phyloP scores from a whole-genome alignment of 2,113 vertebrate genomes.

The Thalassoma bifasciatum region DNA sequence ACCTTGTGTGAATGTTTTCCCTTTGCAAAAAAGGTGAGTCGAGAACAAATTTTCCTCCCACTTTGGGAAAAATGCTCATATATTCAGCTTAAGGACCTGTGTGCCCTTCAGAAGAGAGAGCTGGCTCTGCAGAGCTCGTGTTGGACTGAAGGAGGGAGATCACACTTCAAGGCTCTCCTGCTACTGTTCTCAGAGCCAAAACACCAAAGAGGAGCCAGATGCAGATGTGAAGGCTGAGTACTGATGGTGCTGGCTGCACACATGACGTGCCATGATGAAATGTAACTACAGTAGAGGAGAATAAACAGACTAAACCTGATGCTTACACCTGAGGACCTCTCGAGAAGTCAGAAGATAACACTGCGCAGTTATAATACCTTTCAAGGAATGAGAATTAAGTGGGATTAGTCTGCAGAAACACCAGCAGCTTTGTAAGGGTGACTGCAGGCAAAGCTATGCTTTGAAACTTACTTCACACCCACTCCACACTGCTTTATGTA shows the following conservation, averaged over 20 bases:
- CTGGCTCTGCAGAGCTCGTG: slow-evolving; percentile 10
- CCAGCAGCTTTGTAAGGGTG: not conserved
- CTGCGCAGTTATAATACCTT: not conserved
- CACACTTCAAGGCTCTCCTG: slow-evolving; percentile 46
- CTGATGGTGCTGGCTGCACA: slow-evolving; percentile 20
- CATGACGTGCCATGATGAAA: slow-evolving; percentile 43
- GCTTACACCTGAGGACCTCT: not conserved
- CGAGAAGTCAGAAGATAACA: not conserved
- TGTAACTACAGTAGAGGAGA: slow-evolving; percentile 11
- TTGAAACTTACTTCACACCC: too few species aligned
- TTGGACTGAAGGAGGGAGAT: slow-evolving; percentile 35
- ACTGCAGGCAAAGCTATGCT: not conserved
- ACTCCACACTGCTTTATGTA: too few species aligned
- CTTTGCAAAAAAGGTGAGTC: slow-evolving; percentile 19
- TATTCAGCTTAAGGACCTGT: slow-evolving; percentile 13
- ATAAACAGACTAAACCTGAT: slow-evolving; percentile 35
- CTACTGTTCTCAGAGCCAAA: slow-evolving; percentile 45
- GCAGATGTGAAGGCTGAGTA: slow-evolving; percentile 36
- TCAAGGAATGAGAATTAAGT: slow-evolving; percentile 1
- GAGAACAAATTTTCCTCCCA: slow-evolving; percentile 4
- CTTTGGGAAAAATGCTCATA: slow-evolving; percentile 1
- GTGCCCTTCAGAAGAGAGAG: slow-evolving; percentile 28
- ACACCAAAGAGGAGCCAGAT: slow-evolving; percentile 47
- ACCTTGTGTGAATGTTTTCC: slow-evolving; percentile 29
- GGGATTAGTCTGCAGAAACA: not conserved